Base-by-base conservation (phyloP, 1,140 invertebrate species). In the Grapholita molesta region DNA sequence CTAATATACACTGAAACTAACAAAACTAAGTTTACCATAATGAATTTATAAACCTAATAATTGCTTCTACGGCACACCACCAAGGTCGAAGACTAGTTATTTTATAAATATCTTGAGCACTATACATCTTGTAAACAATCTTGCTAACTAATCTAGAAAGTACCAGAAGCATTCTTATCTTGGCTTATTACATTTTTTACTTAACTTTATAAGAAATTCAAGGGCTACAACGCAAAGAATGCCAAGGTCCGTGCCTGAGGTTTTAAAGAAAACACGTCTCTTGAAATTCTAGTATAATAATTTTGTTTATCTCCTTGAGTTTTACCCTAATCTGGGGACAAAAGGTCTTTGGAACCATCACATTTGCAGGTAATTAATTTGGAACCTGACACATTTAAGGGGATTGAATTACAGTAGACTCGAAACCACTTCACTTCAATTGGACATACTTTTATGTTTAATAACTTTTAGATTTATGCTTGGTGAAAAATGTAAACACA, bases 301-400 rank as follows among this genome's bases (percentile, higher is more conserved):
- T 28, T 57, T 57, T 25, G 53, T 57, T 57, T 57, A 57, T 57
- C 53, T 57, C n/a, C 11, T 25, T 25, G 53, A 55, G 53, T 55
- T 55, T 28, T 24, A 24, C 53, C 24, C 24, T 57, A 57, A 57
- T 28, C 53, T 57, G 6, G 8, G 53, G 53, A 57, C 53, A 57
- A 57, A n/a, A 57, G 53, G 53, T 57, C 53, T 57, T 57, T 57
- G 21, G 28, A 28, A 57, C 21, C 53, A 57, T 57, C 28, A 23
- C 53, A 57, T 57, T 57, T 57, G 53, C 53, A 57, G 24, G 53
- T 57, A 57, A 57, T 57, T 57, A 57, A 57, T 57, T 57, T 57
- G 53, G 53, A 57, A 57, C 53, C 53, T 57, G 53, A 57, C 53
- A 57, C 53, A 25, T 28, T n/a, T 5, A 7, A 25, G 7, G 23